These are phyloP conservation scores for Barypeithes pellucidus DNA, from an alignment of 2,888 invertebrate genomes.

Conservation along the genomic window DNA sequence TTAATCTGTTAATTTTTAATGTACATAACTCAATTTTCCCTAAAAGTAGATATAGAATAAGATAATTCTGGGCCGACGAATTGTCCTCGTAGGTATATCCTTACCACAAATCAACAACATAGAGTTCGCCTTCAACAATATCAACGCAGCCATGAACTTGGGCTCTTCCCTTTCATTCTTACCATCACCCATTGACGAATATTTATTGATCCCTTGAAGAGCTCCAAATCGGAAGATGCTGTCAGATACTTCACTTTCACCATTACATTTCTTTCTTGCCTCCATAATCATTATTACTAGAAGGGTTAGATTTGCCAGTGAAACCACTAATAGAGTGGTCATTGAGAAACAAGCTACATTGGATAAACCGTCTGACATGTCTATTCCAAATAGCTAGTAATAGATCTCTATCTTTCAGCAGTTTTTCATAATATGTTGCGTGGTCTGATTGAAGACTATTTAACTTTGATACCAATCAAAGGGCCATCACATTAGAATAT, in stretches of 20 bases:
- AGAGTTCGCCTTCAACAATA: slow-evolving; percentile 37
- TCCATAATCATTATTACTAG: slow-evolving; percentile 57
- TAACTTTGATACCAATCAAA: too few species aligned
- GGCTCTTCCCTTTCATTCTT: slow-evolving; percentile 30
- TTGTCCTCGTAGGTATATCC: too few species aligned
- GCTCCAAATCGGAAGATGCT: slow-evolving; percentile 34
- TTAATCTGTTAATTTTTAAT: too few species aligned
- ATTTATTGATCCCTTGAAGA: slow-evolving; percentile 21
- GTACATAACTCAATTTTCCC: too few species aligned
- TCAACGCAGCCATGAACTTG: slow-evolving; percentile 53
- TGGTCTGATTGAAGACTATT: too few species aligned
- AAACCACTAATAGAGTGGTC: slow-evolving; percentile 58
- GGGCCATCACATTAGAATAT: too few species aligned
- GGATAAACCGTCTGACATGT: slow-evolving; percentile 45
- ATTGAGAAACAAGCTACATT: slow-evolving; percentile 57
- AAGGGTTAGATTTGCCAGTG: slow-evolving; percentile 58
- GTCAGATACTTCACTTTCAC: slow-evolving; percentile 29
- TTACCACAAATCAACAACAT: slow-evolving; percentile 51
- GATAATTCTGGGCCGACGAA: too few species aligned
- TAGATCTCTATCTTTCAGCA: too few species aligned
- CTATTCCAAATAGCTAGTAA: background rate
- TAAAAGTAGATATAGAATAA: too few species aligned
- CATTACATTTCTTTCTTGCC: slow-evolving; percentile 53
- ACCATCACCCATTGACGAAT: slow-evolving; percentile 38
- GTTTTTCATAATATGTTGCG: too few species aligned